A percentile compares a stretch with the other conserved stretches of the same genome.
Evolutionary conservation across 2,888 invertebrate species (phyloP).

Genomic region (Pseudococcus longispinus): DNA sequence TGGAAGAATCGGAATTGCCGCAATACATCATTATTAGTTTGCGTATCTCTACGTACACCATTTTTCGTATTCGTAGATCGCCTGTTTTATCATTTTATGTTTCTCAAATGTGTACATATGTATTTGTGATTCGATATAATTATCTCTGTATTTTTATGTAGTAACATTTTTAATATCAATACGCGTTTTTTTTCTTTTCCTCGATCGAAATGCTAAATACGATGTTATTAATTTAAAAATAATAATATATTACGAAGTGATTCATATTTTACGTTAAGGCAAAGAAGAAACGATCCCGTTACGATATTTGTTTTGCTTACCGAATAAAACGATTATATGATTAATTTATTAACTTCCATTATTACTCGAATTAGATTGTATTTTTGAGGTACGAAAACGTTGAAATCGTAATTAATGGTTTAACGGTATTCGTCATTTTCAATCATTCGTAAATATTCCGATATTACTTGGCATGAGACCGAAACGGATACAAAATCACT

Average conservation of each 20-base stretch:
- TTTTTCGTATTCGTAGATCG: background rate
- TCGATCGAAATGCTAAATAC: slow-evolving; percentile 14
- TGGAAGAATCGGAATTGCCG: slow-evolving; percentile 61
- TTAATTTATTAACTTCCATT: background rate
- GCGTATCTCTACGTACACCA: background rate
- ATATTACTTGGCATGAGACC: too few relatives aligned
- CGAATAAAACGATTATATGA: slow-evolving; percentile 39
- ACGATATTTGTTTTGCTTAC: slow-evolving; percentile 49
- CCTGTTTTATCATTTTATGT: background rate
- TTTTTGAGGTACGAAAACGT: too few relatives aligned
- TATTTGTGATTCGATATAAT: slow-evolving; percentile 18
- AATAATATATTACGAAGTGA: slow-evolving; percentile 7
- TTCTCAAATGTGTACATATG: background rate
- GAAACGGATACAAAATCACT: too few relatives aligned
- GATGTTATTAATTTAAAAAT: background rate
- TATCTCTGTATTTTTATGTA: background rate
- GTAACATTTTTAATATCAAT: slow-evolving; percentile 1
- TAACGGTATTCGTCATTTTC: too few relatives aligned
- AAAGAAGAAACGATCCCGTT: slow-evolving; percentile 31
- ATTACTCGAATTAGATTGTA: too few relatives aligned
- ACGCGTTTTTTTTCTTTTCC: background rate
- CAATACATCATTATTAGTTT: slow-evolving; percentile 60
- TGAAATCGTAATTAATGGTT: too few relatives aligned
- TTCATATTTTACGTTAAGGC: background rate
- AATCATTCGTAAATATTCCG: too few relatives aligned